Evolutionary conservation across 2,113 vertebrate genomes (phyloP), one percentile per base, ranked within the genome.

Genomic region (Eudorcas thomsonii): DNA sequence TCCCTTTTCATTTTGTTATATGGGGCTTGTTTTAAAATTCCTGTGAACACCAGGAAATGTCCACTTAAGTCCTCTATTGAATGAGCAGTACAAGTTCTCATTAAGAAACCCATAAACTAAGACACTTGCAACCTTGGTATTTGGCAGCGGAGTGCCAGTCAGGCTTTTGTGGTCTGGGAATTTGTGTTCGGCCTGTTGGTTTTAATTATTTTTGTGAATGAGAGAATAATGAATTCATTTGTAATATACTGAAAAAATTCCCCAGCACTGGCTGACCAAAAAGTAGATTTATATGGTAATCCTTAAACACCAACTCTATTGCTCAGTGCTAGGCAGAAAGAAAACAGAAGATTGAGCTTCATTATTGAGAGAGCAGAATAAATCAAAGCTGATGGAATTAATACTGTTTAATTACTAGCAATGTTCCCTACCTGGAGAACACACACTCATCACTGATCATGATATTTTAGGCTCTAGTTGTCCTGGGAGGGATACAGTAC

Each of bases 311-410:
- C 59, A 96, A 36, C 97, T 97, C 88, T 98, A 98, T 98, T 98
- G 93, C 96, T 98, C 93, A 93, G 64, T 87, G 78, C 33, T 85
- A 50, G 93, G 81, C 83, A 97, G 89, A 92, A 92, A 89, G 98
- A 98, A 98, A 97, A 98, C 85, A 98, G 60, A 98, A 97, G 52
- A 71, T 57, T 59, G 10, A 85, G 59, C 94, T 97, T 98, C 98
- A 98, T 98, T 98, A 96, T 93, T 96, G 87, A 96, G 98, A 98
- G 88, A 98, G 94, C 55, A 98, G 93, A 98, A 96, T 98, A 98
- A 99, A 99, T 99, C 97, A 98, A 97, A 98, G 86, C 80, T 97
- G 98, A 97, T 96, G 96, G 97, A 98, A 98, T 98, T 99, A 98
- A 98, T 98, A 98, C 93, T 98, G 89, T 96, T 97, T 99, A 98